phyloP scores from a whole-genome alignment of 2,888 invertebrate species.

The Meteorus cinctellus region DNA sequence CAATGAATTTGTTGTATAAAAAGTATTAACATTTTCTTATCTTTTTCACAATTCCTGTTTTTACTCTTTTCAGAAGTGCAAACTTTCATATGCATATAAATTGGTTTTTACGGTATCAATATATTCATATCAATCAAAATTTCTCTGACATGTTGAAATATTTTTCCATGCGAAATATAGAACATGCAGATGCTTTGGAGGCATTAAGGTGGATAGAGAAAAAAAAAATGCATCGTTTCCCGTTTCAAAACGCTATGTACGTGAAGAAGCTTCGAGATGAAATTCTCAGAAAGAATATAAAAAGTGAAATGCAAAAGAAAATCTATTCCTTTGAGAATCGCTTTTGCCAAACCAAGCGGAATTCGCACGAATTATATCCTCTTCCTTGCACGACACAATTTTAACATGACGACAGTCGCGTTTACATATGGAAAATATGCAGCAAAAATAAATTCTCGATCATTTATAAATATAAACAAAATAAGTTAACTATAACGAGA shows the following conservation, averaged over 20 bases:
- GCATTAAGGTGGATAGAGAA: background rate
- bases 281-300: slow-evolving; percentile 16
- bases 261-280: background rate
- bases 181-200: background rate
- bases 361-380: background rate
- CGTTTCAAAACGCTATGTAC: background rate
- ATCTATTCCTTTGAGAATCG: slow-evolving; percentile 26
- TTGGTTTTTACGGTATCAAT: background rate
- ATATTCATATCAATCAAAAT: slow-evolving; percentile 13
- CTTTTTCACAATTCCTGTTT: background rate
- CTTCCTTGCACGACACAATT: background rate
- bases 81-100: slow-evolving; percentile 1
- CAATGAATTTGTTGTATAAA: background rate
- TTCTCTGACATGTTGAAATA: background rate
- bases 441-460: background rate
- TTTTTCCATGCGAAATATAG: background rate
- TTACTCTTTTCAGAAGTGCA: background rate
- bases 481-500: background rate
- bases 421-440: background rate
- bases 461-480: background rate
- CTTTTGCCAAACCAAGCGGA: background rate
- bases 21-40: background rate
- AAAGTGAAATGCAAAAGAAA: background rate
- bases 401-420: background rate
- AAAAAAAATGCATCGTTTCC: background rate